Conservation (phyloP, 2,888 invertebrate genomes). For the Hemithea aestivaria region DNA sequence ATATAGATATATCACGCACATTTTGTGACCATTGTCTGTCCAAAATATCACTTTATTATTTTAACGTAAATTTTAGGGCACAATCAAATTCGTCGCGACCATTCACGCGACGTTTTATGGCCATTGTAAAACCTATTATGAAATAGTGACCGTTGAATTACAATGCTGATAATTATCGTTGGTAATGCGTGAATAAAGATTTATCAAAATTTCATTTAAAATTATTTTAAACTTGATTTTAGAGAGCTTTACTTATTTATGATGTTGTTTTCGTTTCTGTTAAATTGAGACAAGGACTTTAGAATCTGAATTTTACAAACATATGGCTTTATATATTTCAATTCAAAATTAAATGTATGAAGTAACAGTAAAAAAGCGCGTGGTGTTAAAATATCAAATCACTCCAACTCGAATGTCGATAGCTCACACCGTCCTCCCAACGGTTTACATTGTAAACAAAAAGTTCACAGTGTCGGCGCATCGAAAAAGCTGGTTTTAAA, state of each 20-base stretch:
- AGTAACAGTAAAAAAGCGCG: too few relatives aligned
- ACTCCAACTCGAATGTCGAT: slow-evolving; percentile 12
- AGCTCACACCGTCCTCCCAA: slow-evolving; percentile 6
- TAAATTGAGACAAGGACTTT: too few relatives aligned
- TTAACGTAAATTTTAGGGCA: slow-evolving; percentile 53
- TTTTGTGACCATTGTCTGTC: slow-evolving; percentile 35
- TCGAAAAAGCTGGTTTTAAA: slow-evolving; percentile 15
- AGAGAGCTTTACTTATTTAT: too few relatives aligned
- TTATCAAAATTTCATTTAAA: too few relatives aligned
- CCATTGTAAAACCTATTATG: slow-evolving; percentile 33
- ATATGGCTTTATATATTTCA: too few relatives aligned
- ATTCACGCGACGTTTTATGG: slow-evolving; percentile 45
- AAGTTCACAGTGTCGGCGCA: slow-evolving; percentile 4
- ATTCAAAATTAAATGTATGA: too few relatives aligned
- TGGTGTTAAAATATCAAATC: too few relatives aligned
- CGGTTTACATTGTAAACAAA: slow-evolving; percentile 21
- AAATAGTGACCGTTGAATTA: slow-evolving; percentile 45
- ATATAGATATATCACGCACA: slow-evolving; percentile 37
- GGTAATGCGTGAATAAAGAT: slow-evolving; percentile 13
- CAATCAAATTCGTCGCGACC: slow-evolving; percentile 52
- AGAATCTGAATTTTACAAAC: too few relatives aligned
- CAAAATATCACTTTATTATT: slow-evolving; percentile 44
- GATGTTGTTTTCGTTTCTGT: too few relatives aligned
- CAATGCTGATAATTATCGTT: slow-evolving; percentile 29
- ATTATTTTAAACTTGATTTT: too few relatives aligned